Conservation (phyloP, 2,888 invertebrate species). For the Mantis religiosa region DNA sequence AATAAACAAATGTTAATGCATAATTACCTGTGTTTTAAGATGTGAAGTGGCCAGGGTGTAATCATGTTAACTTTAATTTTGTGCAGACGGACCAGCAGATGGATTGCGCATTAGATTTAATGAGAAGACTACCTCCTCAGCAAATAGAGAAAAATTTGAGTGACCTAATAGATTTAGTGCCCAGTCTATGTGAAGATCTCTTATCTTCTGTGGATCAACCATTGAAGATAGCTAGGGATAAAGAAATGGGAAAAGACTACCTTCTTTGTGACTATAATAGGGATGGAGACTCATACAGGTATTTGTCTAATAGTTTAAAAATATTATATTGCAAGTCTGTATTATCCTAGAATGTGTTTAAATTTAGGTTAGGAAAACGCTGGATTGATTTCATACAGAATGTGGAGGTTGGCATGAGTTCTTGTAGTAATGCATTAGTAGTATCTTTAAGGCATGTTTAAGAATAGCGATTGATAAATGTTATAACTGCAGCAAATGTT, state of each 20-base stretch:
- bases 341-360: too few relatives aligned
- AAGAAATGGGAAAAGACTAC: constrained; percentile 93
- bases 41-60: neutral
- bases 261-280: constrained; percentile 98
- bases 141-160: constrained; percentile 98
- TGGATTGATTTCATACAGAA: too few relatives aligned
- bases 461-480: too few relatives aligned
- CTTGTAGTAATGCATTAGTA: too few relatives aligned
- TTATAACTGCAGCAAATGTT: too few relatives aligned
- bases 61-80: neutral
- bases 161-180: constrained; percentile 95
- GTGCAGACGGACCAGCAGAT: constrained; percentile 90
- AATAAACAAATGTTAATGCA: neutral
- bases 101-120: constrained; percentile 97
- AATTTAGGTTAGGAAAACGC: too few relatives aligned
- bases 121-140: constrained; percentile 98
- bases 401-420: too few relatives aligned
- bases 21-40: neutral
- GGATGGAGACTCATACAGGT: constrained; percentile 96
- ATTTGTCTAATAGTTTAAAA: constrained; percentile 21
- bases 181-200: constrained; percentile 92
- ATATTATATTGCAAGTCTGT: too few relatives aligned
- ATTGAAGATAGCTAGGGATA: constrained; percentile 93
- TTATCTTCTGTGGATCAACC: constrained; percentile 98
- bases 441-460: too few relatives aligned